Evolutionary conservation across 2,797 vertebrate species (phyloP), one percentile per base, ranked within the genome.

Genomic region (Lerista edwardsae): DNA sequence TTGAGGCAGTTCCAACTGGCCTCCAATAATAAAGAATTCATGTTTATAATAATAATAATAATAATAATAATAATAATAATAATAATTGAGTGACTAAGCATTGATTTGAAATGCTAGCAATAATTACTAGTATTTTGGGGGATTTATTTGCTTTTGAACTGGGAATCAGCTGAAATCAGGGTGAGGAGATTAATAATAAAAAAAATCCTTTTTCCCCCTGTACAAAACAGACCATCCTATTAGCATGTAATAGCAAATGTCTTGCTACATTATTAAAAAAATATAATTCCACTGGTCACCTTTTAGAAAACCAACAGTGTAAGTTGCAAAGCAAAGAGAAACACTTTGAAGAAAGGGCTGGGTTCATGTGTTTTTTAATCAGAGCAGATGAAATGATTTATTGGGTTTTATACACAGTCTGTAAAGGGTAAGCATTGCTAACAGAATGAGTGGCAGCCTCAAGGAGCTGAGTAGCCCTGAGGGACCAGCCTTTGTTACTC

Each of bases 351-450:
- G 93, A 90, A 91, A 92, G 88, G 89, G 86, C 74, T 4, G 25
- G 75, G 77, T 89, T 94, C 84, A 87, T 84, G 76, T 91, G 90
- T 95, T 84, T 94, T 93, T 95, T 95, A 95, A 94, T 84, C 95
- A 92, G 90, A 96, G 94, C 92, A 96, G 97, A 97, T 95, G 93
- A 97, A 96, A 96, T 97, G 96, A 97, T 97, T 97, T 96, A 96
- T 95, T 95, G 95, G 89, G 95, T 95, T 96, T 96, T 96, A 95
- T 95, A 95, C 89, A 93, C 93, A 94, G 93, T 95, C 94, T 95
- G 94, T 95, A 94, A 95, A 96, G 96, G 93, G 91, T 96, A 95
- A 96, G 95, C 95, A 95, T 94, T 95, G 94, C 96, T 96, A 97
- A 96, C 94, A 94, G 96, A 96, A 94, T 96, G 96, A 97, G 94